Evolutionary conservation across 1,140 invertebrate species (phyloP).

Genomic region (Trichomalopsis sarcophagae): DNA sequence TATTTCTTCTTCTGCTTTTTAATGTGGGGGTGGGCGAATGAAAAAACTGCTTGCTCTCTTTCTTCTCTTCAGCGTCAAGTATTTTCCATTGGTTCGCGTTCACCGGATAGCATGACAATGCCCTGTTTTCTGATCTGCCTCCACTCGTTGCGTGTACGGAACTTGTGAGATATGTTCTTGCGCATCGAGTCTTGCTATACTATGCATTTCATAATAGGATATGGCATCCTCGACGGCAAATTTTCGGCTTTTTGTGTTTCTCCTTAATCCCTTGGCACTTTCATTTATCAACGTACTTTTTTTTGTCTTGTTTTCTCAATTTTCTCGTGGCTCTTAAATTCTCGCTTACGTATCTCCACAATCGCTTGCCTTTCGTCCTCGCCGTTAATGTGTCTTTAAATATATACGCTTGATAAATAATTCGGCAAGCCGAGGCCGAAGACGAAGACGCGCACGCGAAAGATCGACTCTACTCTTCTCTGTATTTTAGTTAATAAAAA

Average conservation of each 20-base stretch:
- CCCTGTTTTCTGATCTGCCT: conserved; percentile 14
- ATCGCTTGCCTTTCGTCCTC: conserved; percentile 26
- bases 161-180: conserved; percentile 32
- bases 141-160: conserved; percentile 32
- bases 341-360: conserved; percentile 41
- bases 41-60: conserved; percentile 39
- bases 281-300: conserved; percentile 51
- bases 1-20: not conserved
- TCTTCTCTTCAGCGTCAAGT: conserved; percentile 54
- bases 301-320: conserved; percentile 32
- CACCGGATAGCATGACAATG: conserved; percentile 38
- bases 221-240: conserved; percentile 24
- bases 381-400: conserved; percentile 58
- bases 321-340: conserved; percentile 23
- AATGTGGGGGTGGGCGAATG: conserved; percentile 12
- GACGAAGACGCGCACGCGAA: conserved; percentile 54
- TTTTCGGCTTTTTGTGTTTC: not conserved
- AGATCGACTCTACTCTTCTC: conserved; percentile 4
- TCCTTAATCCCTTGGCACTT: conserved; percentile 64
- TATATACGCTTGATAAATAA: conserved; percentile 74
- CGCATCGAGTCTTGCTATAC: conserved; percentile 12
- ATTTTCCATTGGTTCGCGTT: conserved; percentile 29
- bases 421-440: conserved; percentile 57
- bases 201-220: conserved; percentile 16
- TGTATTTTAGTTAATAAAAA: conserved; percentile 37